Evolutionary conservation across 2,888 invertebrate species (phyloP), one percentile per base, ranked within the genome.

Genomic region (Ametastegia equiseti): DNA sequence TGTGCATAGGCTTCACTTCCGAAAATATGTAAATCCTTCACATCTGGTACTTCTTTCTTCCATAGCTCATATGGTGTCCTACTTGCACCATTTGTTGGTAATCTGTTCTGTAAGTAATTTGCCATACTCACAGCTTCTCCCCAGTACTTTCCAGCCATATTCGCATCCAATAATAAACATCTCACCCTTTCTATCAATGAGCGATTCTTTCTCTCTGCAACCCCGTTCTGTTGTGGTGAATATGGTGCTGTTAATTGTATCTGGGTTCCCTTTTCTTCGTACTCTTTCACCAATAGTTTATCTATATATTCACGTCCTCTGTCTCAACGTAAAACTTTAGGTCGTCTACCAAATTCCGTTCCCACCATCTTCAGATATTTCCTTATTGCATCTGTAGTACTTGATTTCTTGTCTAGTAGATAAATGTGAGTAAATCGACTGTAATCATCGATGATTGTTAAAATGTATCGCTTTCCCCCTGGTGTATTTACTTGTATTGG

Each of bases 91-190:
- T 63, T 83, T 1, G 82, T 83, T 33, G 83, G 83, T 7, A 81
- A 65, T 23, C 84, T 79, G 65, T 89, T 89, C 80, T 86, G 85
- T 19, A 87, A 69, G 65, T 86, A 84, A 50, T 83, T 82, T 19
- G 86, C 87, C 13, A 86, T 85, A 19, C 81, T 82, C 1, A 87
- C 84, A n/a, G 89, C 87, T 81, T 89, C 89, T 50, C 86, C 87
- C 87, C 88, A 89, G 77, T 87, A 86, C 6, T 47, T 60, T 13
- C 85, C 60, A 5, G 84, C 80, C 9, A 88, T 60, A 11, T 84
- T 84, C 19, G 87, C 84, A 54, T 87, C 86, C 3, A 84, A 80
- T 9, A 89, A 78, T 84, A 89, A 86, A 15, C 85, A 86, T 57
- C 88, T 82, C 7, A 85, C 85, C 80, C 85, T 85, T 57, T 87